Base-by-base conservation (phyloP, 2,888 invertebrate species). In the Mactromeris polynyma region DNA sequence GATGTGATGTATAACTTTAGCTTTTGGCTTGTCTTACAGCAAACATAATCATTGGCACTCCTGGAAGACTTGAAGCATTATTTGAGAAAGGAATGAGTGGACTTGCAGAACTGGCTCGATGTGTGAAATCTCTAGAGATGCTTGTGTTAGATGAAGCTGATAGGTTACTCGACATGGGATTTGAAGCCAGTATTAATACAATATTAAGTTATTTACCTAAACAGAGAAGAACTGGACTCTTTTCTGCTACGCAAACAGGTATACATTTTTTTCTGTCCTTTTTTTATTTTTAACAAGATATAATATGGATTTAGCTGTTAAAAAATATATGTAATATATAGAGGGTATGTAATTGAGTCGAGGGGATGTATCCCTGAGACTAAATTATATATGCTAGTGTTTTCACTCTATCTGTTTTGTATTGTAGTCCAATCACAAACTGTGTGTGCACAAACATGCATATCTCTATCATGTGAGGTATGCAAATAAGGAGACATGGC, bases 121-220 rank as follows among this genome's bases (percentile, higher is more conserved):
- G 98, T 83, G 97, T 99, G 6, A 99, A 98, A 96, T 91, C 93
- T n/a, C 92, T 97, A 98, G 99, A 99, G 97, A 97, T 99, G 73
- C 97, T 99, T 54, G 98, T 99, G 0, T 97, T 99, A 38, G 99
- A 99, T 96, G 99, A 99, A 97, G 99, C 99, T 0, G 99, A 99
- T 97, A 98, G 99, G 78, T 97, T 99, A 19, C 97, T 99, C 42
- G 99, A 99, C 96, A 97, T 99, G 91, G 99, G 99, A 2, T 99
- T 99, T 96, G 98, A 98, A 94, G 97, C 97, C 84, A 97, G 98
- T 1, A 97, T 99, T 26, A 98, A 98, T 93, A 98, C 98, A 26
- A 99, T 99, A 94, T 97, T 99, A 6, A 98, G 98, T 93, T 98
- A 98, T 97, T 97, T 99, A 64, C 99, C 99, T 0, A 98, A 99